phyloP scores from a whole-genome alignment of 2,797 vertebrate genomes.

The Sebastolobus alascanus region DNA sequence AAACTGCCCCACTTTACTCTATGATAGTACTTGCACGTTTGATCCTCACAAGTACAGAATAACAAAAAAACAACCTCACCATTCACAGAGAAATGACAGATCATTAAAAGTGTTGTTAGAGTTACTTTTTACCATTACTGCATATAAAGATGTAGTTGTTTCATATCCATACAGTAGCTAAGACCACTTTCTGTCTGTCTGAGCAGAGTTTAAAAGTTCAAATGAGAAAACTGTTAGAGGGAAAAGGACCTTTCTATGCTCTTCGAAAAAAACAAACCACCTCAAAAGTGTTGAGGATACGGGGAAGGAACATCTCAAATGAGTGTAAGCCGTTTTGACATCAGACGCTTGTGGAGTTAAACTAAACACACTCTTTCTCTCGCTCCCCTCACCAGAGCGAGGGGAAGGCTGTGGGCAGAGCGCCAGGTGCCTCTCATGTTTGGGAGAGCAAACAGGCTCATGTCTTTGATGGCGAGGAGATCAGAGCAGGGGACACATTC shows the following conservation, averaged over 20 bases:
- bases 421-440: constrained; percentile 78
- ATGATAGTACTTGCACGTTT: not conserved
- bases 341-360: constrained; percentile 49
- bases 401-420: constrained; percentile 60
- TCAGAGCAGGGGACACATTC: constrained; percentile 80
- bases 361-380: constrained; percentile 48
- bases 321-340: constrained; percentile 55
- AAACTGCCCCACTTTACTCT: not conserved
- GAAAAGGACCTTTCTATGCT: constrained; percentile 33
- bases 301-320: constrained; percentile 51
- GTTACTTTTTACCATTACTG: not conserved
- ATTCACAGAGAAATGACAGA: not conserved
- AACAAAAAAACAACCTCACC: not conserved
- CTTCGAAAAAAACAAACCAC: constrained; percentile 40
- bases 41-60: not conserved
- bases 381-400: constrained; percentile 50
- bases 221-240: not conserved
- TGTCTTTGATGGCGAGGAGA: constrained; percentile 79
- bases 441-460: constrained; percentile 78
- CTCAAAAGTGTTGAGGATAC: constrained; percentile 49
- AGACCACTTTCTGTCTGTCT: not conserved
- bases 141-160: not conserved
- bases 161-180: not conserved
- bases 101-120: not conserved
- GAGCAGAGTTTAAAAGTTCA: constrained; percentile 42